Conservation (phyloP, 2,113 vertebrate genomes). For the Chlorocebus sabaeus region DNA sequence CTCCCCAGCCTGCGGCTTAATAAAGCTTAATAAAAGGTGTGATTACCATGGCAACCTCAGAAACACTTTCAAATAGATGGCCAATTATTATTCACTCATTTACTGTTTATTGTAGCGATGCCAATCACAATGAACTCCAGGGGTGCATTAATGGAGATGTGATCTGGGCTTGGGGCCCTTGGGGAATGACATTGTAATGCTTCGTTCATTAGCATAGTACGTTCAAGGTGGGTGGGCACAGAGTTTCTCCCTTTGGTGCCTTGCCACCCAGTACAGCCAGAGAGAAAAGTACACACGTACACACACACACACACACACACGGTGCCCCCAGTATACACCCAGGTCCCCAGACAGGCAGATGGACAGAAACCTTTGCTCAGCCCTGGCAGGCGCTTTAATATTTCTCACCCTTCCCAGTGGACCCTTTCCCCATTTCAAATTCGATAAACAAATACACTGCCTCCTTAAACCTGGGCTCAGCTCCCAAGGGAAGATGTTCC, state of each 20-base stretch:
- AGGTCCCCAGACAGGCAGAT: neutral
- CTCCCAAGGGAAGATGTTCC: neutral
- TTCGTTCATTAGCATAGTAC: constrained; percentile 77
- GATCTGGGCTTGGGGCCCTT: constrained; percentile 55
- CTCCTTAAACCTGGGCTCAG: neutral
- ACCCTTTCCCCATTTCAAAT: constrained; percentile 18
- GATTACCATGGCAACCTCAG: constrained; percentile 63
- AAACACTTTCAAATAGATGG: constrained; percentile 68
- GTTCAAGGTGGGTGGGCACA: neutral
- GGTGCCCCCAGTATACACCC: neutral
- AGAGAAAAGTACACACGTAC: neutral
- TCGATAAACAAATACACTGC: neutral
- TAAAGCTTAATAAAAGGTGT: constrained; percentile 69
- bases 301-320: neutral
- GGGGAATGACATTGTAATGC: constrained; percentile 7
- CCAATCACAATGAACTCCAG: constrained; percentile 78
- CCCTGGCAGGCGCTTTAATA: neutral
- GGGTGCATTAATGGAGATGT: constrained; percentile 82
- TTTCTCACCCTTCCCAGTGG: neutral
- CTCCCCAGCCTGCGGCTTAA: constrained; percentile 42
- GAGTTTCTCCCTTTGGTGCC: neutral
- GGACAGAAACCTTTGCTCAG: neutral
- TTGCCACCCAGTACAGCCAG: neutral
- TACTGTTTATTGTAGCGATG: constrained; percentile 75
- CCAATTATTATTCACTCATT: constrained; percentile 77